Evolutionary conservation across 2,888 invertebrate genomes (phyloP), one percentile per base, ranked within the genome.

Genomic region (Saturnia pavonia): DNA sequence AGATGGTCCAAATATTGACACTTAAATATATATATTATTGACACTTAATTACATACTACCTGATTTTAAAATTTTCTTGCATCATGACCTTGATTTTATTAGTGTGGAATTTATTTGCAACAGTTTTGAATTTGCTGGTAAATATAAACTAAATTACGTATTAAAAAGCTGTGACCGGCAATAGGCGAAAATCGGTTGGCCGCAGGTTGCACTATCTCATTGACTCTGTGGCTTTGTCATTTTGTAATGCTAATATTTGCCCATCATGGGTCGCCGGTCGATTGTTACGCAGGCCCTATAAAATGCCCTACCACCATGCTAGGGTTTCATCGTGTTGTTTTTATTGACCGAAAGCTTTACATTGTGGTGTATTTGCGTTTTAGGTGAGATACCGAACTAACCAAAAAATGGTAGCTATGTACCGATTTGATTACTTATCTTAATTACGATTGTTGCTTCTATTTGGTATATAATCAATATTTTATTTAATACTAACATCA

Each of bases 221-320:
- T 84, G 89, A 85, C 85, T 82, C 79, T 87, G 91, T 83, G 92
- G 92, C 88, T 90, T 89, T 83, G 91, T 91, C 91, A 91, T 92
- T 89, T 90, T 89, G 91, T 86, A 85, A 83, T 83, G 89, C 85
- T 87, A 90, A 91, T 90, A 91, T 91, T 91, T 89, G 88, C 82
- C 79, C 78, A 82, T 82, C 80, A 80, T 80, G 81, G 82, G 82
- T 81, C 79, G 78, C 80, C 83, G 82, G 86, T 85, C 82, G 86
- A 79, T 82, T 70, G 70, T 70, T 70, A 70, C 54, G 67, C 57
- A 60, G 57, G 27, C n/a, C n/a, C n/a, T n/a, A n/a, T n/a, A n/a
- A n/a, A n/a, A n/a, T n/a, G n/a, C n/a, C n/a, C n/a, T n/a, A n/a
- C n/a, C 45, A 45, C 16, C 45, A 4, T 45, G 16, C 45, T n/a